Percentiles rank a stretch among this genome's conserved stretches.
These are phyloP conservation scores for Dissostichus mawsoni DNA, from an alignment of 2,113 vertebrate genomes.

Conservation along the genomic window DNA sequence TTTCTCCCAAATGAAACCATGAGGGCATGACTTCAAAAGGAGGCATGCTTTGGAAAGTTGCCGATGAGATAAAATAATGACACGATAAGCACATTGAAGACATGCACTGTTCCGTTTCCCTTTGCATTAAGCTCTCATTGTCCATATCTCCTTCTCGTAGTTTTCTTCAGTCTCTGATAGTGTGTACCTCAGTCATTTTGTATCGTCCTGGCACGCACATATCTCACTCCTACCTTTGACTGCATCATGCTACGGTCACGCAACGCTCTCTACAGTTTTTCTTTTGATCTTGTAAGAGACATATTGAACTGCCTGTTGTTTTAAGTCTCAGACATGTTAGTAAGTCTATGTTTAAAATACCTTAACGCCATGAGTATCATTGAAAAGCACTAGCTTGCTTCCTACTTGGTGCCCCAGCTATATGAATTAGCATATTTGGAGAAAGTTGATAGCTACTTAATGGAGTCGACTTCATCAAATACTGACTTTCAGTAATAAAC, in stretches of 20 bases:
- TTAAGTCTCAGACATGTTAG: not conserved
- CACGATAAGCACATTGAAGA: slow-evolving; percentile 60
- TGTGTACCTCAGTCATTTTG: slow-evolving; percentile 29
- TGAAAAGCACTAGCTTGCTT: slow-evolving; percentile 12
- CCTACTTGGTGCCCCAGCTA: not conserved
- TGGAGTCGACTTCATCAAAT: slow-evolving; percentile 60
- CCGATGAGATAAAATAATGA: slow-evolving; percentile 56
- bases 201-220: slow-evolving; percentile 5
- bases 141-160: not conserved
- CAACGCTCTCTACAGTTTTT: not conserved
- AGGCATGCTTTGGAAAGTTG: slow-evolving; percentile 45
- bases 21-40: slow-evolving; percentile 68
- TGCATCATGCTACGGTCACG: slow-evolving; percentile 27
- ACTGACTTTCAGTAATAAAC: slow-evolving; percentile 59
- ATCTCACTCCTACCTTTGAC: slow-evolving; percentile 24
- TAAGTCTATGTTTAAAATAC: not conserved
- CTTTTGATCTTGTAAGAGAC: not conserved
- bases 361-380: not conserved
- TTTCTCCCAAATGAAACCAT: slow-evolving; percentile 44
- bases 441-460: slow-evolving; percentile 57
- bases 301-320: not conserved
- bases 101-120: slow-evolving; percentile 18
- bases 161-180: slow-evolving; percentile 25
- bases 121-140: slow-evolving; percentile 2
- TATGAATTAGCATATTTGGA: slow-evolving; percentile 47